A percentile compares a stretch with the other conserved stretches of the same genome.
Conservation (phyloP, 2,797 vertebrate genomes). For the Acanthiza pusilla region DNA sequence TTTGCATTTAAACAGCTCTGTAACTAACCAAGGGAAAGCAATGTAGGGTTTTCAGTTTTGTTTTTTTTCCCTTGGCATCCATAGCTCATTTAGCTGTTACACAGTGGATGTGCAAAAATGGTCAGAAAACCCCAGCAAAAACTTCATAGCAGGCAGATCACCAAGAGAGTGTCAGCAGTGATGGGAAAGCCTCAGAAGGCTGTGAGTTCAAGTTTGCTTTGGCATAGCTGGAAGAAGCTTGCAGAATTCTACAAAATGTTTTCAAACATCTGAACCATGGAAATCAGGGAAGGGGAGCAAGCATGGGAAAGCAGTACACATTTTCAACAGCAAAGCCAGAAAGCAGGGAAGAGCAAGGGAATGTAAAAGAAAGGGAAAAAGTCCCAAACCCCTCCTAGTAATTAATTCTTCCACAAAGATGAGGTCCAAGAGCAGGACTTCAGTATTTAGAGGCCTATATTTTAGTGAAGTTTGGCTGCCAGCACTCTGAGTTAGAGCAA, state of each 20-base stretch:
- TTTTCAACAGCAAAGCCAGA: background rate
- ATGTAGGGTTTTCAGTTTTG: background rate
- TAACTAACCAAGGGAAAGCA: background rate
- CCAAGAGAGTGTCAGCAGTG: slow-evolving; percentile 24
- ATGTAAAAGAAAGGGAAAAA: background rate
- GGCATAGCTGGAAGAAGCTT: slow-evolving; percentile 17
- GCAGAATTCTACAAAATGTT: slow-evolving; percentile 6
- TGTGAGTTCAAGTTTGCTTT: slow-evolving; percentile 60
- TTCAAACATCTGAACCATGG: slow-evolving; percentile 25
- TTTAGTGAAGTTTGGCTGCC: background rate
- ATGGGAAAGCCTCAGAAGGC: slow-evolving; percentile 53
- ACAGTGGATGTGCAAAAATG: slow-evolving; percentile 36
- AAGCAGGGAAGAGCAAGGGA: background rate
- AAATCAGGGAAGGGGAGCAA: background rate
- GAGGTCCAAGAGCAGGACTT: background rate
- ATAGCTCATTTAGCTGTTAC: slow-evolving; percentile 4
- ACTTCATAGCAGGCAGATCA: slow-evolving; percentile 18
- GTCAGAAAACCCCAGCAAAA: slow-evolving; percentile 44
- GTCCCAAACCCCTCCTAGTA: background rate
- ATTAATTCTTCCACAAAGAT: background rate
- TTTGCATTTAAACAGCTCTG: background rate
- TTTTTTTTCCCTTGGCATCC: background rate
- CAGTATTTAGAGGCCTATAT: background rate
- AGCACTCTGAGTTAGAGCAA: background rate
- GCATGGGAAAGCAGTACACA: background rate